Evolutionary conservation across 53 echinoderm and acorn worm species (phyloP).

Genomic region (Crossaster papposus): DNA sequence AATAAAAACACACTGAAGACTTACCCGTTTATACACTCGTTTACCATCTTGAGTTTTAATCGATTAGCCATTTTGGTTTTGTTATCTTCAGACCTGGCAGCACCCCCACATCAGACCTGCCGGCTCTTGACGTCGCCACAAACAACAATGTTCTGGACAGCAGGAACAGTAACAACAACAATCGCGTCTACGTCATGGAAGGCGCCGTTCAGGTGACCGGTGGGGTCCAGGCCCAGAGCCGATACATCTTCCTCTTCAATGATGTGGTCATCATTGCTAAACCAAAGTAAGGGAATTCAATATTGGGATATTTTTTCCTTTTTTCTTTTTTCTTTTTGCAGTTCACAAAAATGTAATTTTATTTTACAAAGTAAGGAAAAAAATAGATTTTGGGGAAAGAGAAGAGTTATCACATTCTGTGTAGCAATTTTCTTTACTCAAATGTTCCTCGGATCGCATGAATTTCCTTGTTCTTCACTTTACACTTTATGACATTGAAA

Average conservation of each 20-base stretch:
- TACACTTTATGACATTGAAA: too few relatives aligned
- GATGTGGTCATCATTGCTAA: conserved; percentile 93
- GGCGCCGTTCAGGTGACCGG: conserved; percentile 80
- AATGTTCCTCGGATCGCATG: too few relatives aligned
- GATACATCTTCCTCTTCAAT: conserved; percentile 93
- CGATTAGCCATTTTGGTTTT: not conserved
- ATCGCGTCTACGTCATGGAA: conserved; percentile 89
- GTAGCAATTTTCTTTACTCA: too few relatives aligned
- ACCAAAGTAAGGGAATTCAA: conserved; percentile 99
- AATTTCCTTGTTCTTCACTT: too few relatives aligned
- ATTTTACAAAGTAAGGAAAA: too few relatives aligned
- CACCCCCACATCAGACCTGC: conserved; percentile 31
- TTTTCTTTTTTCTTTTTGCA: too few relatives aligned
- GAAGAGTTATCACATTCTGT: too few relatives aligned
- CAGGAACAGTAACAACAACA: conserved; percentile 53
- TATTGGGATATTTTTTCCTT: too few relatives aligned
- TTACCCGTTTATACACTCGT: not conserved
- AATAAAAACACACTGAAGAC: not conserved
- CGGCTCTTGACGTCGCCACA: conserved; percentile 8
- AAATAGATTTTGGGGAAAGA: too few relatives aligned
- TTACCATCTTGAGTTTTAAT: not conserved
- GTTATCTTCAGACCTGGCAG: not conserved
- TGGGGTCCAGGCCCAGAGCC: conserved; percentile 79
- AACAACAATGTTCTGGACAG: conserved; percentile 15
- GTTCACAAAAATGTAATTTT: too few relatives aligned